Conservation (phyloP, 2,113 vertebrate species). For the Antechinus flavipes region DNA sequence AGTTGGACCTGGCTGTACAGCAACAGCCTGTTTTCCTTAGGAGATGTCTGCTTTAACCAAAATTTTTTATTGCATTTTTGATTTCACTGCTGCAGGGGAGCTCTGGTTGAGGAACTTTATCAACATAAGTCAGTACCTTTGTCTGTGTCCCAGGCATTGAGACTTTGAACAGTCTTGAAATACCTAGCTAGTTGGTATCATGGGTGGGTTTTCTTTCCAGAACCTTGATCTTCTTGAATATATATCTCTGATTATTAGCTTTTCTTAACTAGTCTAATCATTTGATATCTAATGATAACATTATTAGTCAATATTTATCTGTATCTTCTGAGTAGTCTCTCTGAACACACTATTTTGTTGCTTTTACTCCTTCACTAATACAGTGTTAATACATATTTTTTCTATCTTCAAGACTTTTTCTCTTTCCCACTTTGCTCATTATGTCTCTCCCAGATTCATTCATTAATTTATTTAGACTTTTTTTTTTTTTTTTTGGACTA, state of each 20-base stretch:
- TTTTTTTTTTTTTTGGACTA: too few relatives aligned
- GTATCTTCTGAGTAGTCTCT: not conserved
- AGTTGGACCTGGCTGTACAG: not conserved
- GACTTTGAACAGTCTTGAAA: not conserved
- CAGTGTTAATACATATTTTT: not conserved
- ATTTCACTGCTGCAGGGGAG: not conserved
- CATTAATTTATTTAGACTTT: too few relatives aligned
- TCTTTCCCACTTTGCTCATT: not conserved
- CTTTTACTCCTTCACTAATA: not conserved
- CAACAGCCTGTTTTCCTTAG: not conserved
- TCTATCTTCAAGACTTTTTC: not conserved
- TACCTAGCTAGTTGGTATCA: not conserved
- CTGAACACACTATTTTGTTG: not conserved
- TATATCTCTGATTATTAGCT: not conserved
- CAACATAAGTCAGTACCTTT: not conserved
- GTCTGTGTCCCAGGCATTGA: not conserved
- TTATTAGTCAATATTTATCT: not conserved
- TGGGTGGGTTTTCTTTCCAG: not conserved
- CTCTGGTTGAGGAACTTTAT: not conserved
- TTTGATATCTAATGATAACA: not conserved
- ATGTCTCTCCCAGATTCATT: not conserved
- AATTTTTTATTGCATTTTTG: not conserved
- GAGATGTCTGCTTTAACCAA: not conserved
- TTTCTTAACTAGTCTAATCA: not conserved
- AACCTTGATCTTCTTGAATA: not conserved